A percentile compares a stretch with the other conserved stretches of the same genome.
Conservation (phyloP, 2,888 invertebrate species). For the Nudaria mundana region DNA sequence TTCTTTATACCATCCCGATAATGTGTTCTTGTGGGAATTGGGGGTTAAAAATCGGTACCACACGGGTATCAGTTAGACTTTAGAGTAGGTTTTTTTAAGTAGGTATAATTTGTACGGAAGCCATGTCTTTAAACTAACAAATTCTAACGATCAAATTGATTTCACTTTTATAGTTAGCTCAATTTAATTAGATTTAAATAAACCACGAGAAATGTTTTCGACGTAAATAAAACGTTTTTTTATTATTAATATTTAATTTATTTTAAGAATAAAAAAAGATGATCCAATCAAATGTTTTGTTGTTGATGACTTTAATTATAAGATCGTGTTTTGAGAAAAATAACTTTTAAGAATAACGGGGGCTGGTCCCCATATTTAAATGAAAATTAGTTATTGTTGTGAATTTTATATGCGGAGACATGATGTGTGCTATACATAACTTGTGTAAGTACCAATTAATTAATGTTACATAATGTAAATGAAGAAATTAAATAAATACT, state of each 20-base stretch:
- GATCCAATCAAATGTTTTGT: conserved; percentile 39
- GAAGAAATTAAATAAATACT: conserved; percentile 47
- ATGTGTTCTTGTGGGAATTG: too few relatives aligned
- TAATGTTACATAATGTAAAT: conserved; percentile 55
- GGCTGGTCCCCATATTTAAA: conserved; percentile 70
- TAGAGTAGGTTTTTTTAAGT: too few relatives aligned
- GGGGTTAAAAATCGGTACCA: too few relatives aligned
- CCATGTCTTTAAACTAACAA: conserved; percentile 30
- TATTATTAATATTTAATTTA: conserved; percentile 6
- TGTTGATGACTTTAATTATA: conserved; percentile 33
- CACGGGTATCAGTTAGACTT: too few relatives aligned
- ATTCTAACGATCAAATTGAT: conserved; percentile 39
- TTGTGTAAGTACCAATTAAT: conserved; percentile 58
- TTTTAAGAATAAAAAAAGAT: conserved; percentile 23
- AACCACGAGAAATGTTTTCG: conserved; percentile 6
- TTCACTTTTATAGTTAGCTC: conserved; percentile 35
- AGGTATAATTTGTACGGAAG: too few relatives aligned
- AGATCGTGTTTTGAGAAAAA: conserved; percentile 47
- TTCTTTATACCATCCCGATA: too few relatives aligned
- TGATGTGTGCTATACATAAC: conserved; percentile 47
- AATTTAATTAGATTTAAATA: conserved; percentile 31
- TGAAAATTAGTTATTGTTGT: conserved; percentile 63
- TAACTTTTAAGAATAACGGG: conserved; percentile 54
- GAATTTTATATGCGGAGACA: conserved; percentile 64
- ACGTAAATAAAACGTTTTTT: conserved; percentile 2